A percentile compares a stretch with the other conserved stretches of the same genome.
Evolutionary conservation across 2,113 vertebrate species (phyloP).

Genomic region (Nyctereutes procyonoides): DNA sequence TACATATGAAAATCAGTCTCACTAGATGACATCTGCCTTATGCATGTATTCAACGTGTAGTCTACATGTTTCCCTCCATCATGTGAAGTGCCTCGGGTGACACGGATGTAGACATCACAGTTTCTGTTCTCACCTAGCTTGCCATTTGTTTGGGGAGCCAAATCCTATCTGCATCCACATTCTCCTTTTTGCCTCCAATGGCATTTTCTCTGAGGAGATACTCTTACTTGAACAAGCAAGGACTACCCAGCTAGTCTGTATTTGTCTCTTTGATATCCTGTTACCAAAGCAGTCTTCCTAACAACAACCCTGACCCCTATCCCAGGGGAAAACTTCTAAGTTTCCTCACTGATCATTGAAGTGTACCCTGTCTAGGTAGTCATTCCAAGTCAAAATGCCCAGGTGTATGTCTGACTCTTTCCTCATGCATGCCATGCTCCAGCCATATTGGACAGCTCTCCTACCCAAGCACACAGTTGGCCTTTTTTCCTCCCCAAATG

Average conservation of each 20-base stretch:
- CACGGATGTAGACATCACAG: not conserved
- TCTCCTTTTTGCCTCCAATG: not conserved
- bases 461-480: not conserved
- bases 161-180: not conserved
- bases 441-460: not conserved
- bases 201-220: not conserved
- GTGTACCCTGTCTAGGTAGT: not conserved
- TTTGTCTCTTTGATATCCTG: not conserved
- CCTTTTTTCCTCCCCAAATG: not conserved
- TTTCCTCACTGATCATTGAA: not conserved
- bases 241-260: fast-evolving
- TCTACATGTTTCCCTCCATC: not conserved
- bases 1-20: not conserved
- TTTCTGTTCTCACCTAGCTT: not conserved
- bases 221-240: not conserved
- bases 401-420: not conserved
- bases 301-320: not conserved
- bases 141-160: not conserved
- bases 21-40: not conserved
- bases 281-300: not conserved
- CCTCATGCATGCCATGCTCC: fast-evolving
- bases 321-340: not conserved
- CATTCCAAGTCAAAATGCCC: not conserved
- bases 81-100: not conserved
- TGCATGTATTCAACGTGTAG: not conserved